Evolutionary conservation across 2,888 invertebrate genomes (phyloP).

Genomic region (Scaptomyza polygonia): DNA sequence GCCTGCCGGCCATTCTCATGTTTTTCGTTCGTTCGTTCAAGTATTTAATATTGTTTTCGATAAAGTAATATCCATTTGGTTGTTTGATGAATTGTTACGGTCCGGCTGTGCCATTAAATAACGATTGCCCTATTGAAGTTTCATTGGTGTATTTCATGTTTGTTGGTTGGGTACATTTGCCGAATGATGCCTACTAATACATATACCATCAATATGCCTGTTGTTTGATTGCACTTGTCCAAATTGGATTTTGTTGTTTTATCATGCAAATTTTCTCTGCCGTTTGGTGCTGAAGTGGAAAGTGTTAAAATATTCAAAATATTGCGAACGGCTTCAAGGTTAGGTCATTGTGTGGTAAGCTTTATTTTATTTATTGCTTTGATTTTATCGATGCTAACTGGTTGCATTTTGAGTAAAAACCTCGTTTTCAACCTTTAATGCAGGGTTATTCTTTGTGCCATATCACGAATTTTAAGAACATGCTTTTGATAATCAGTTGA

Average conservation of each 20-base stretch:
- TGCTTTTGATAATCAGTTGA: no score
- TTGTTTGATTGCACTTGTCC: slow-evolving; percentile 36
- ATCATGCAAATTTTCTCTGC: slow-evolving; percentile 24
- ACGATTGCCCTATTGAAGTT: slow-evolving; percentile 63
- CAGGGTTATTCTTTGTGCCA: no score
- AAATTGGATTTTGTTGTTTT: slow-evolving; percentile 26
- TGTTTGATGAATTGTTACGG: slow-evolving; percentile 76
- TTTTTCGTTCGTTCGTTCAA: slow-evolving; percentile 62
- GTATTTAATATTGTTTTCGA: slow-evolving; percentile 79
- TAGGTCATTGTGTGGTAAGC: not conserved
- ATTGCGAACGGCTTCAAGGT: not conserved
- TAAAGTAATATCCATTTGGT: slow-evolving; percentile 75
- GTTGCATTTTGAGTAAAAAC: no score
- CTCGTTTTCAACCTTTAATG: no score
- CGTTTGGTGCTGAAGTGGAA: slow-evolving; percentile 41
- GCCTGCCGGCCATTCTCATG: slow-evolving; percentile 40
- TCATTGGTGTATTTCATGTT: slow-evolving; percentile 49
- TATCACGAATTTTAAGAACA: no score
- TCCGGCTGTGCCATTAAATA: slow-evolving; percentile 59
- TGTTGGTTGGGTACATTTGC: not conserved
- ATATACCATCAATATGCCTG: not conserved
- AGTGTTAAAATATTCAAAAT: slow-evolving; percentile 24
- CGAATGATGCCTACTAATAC: slow-evolving; percentile 1
- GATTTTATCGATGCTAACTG: not conserved
- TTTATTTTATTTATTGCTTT: slow-evolving; percentile 14